Conservation (phyloP, 2,888 invertebrate species). For the Nemurella pictetii region DNA sequence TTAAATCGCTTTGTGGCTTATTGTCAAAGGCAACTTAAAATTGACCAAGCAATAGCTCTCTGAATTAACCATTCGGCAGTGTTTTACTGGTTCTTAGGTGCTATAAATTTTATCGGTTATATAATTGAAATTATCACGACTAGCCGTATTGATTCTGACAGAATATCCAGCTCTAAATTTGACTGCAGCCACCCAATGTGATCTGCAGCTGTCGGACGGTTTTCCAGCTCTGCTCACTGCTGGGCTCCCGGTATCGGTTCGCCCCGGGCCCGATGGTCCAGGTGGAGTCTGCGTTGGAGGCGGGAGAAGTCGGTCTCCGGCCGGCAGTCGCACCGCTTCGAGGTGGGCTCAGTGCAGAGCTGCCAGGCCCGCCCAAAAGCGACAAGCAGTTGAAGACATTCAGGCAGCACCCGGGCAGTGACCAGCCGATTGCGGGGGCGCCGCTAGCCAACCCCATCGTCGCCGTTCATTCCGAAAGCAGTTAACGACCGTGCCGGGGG, state of each 20-base stretch:
- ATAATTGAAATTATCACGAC: too few relatives aligned
- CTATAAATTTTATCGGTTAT: too few relatives aligned
- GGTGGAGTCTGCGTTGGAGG: constrained; percentile 59
- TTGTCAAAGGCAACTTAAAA: too few relatives aligned
- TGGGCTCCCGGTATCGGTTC: constrained; percentile 38
- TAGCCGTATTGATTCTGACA: neutral
- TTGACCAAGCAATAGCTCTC: too few relatives aligned
- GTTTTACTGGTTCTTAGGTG: too few relatives aligned
- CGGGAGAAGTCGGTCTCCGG: constrained; percentile 53
- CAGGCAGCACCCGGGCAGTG: neutral
- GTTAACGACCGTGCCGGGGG: too few relatives aligned
- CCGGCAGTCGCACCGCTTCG: neutral
- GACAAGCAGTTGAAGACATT: neutral
- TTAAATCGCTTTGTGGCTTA: too few relatives aligned
- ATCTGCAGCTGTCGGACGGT: neutral
- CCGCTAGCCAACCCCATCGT: neutral
- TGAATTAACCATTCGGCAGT: too few relatives aligned
- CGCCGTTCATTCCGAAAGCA: too few relatives aligned
- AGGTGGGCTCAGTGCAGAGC: neutral
- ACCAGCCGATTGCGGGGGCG: neutral
- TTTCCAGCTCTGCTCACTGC: constrained; percentile 44
- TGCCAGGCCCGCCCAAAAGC: neutral
- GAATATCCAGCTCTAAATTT: neutral
- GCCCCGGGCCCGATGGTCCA: constrained; percentile 52
- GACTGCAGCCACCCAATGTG: neutral